phyloP scores from a whole-genome alignment of 2,888 invertebrate species.

The Epinotia nisella region DNA sequence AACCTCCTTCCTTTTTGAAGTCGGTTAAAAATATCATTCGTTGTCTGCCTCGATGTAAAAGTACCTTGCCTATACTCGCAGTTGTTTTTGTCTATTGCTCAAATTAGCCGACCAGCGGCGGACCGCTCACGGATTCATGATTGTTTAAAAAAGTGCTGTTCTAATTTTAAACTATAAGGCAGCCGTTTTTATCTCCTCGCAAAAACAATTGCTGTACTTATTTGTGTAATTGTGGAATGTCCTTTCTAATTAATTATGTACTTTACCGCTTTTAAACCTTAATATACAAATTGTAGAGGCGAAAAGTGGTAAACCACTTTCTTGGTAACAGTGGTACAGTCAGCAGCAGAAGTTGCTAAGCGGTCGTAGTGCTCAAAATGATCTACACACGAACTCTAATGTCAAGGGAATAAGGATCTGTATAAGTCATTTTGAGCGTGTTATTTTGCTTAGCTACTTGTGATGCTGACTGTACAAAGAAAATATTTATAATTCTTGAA shows the following conservation, averaged over 20 bases:
- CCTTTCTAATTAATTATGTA: slow-evolving; percentile 19
- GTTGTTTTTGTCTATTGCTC: slow-evolving; percentile 47
- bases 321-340: not conserved
- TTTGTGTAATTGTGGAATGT: slow-evolving; percentile 7
- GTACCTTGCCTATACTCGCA: not conserved
- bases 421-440: too few relatives aligned
- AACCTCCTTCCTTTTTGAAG: too few relatives aligned
- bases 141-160: slow-evolving; percentile 49
- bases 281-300: too few relatives aligned
- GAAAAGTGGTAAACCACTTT: too few relatives aligned
- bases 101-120: slow-evolving; percentile 46
- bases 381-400: too few relatives aligned
- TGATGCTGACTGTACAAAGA: too few relatives aligned
- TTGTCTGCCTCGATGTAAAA: not conserved
- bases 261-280: too few relatives aligned
- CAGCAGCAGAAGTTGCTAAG: too few relatives aligned
- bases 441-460: too few relatives aligned
- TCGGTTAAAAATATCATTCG: not conserved
- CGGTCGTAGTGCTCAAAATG: too few relatives aligned
- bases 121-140: slow-evolving; percentile 47
- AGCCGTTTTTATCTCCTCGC: slow-evolving; percentile 45
- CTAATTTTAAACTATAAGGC: slow-evolving; percentile 49
- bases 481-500: not conserved
- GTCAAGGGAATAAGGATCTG: too few relatives aligned
- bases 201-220: slow-evolving; percentile 35